Conservation (phyloP, 2,113 vertebrate species). For the Entosphenus tridentatus region DNA sequence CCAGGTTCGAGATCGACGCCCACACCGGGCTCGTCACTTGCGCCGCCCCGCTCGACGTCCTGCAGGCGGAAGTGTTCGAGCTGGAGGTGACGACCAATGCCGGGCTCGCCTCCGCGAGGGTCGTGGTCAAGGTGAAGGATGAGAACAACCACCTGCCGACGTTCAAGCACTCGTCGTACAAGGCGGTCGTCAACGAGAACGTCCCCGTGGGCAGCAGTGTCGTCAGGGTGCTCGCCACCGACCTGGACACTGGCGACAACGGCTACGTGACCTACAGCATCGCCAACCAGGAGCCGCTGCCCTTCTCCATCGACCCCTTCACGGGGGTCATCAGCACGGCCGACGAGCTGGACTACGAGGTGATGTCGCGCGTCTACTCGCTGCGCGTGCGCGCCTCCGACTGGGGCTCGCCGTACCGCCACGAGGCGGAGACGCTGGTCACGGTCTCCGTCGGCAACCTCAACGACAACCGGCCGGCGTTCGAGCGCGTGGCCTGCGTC, state of each 20-base stretch:
- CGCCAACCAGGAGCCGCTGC: conserved; percentile 45
- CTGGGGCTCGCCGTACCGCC: conserved; percentile 84
- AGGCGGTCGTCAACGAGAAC: conserved; percentile 65
- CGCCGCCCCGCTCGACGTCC: conserved; percentile 33
- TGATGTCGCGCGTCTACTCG: conserved; percentile 53
- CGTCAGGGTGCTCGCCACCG: conserved; percentile 46
- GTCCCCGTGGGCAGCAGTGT: conserved; percentile 40
- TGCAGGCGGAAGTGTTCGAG: conserved; percentile 41
- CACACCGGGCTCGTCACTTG: conserved; percentile 62
- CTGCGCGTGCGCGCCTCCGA: conserved; percentile 82
- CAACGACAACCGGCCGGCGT: conserved; percentile 79
- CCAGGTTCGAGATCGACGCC: conserved; percentile 56
- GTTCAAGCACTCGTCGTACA: conserved; percentile 46
- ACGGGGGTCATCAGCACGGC: conserved; percentile 60
- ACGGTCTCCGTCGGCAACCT: conserved; percentile 63
- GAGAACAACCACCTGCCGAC: conserved; percentile 68
- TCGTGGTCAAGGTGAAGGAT: conserved; percentile 46
- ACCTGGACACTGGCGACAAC: conserved; percentile 70
- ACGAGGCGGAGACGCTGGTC: conserved; percentile 74
- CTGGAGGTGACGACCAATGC: conserved; percentile 40
- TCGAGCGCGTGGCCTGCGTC: conserved; percentile 75
- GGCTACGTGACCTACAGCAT: conserved; percentile 93
- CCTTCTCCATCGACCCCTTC: conserved; percentile 82
- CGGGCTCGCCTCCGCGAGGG: conserved; percentile 34
- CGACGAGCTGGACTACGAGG: conserved; percentile 73